A percentile compares a stretch with the other conserved stretches of the same genome.
Conservation (phyloP, 2,888 invertebrate species). For the Agriopis marginaria region DNA sequence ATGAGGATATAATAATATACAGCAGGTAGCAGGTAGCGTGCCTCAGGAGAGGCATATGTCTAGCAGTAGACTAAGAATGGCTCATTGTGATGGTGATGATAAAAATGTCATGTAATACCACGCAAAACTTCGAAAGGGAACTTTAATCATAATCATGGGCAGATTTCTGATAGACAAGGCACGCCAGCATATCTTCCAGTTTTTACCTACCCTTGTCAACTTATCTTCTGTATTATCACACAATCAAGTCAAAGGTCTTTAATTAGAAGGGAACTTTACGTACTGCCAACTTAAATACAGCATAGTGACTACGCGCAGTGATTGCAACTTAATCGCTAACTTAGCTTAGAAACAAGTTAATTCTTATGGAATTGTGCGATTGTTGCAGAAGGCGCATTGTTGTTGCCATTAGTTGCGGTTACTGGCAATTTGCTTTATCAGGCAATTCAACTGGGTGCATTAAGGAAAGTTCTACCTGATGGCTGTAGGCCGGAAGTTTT, state of each 20-base stretch:
- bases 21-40: no score
- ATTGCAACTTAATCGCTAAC: constrained; percentile 79
- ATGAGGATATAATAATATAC: no score
- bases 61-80: no score
- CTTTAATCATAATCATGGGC: no score
- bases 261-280: neutral
- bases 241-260: neutral
- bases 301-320: constrained; percentile 56
- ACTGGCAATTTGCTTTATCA: constrained; percentile 55
- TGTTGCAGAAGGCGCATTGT: constrained; percentile 47
- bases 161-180: no score
- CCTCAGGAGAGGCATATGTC: no score
- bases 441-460: constrained; percentile 50
- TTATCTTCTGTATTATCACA: no score
- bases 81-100: no score
- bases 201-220: no score
- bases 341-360: constrained; percentile 68
- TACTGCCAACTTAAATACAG: constrained; percentile 12
- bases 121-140: no score
- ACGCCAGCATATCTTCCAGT: no score
- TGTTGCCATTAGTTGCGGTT: constrained; percentile 50
- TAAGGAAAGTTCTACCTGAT: constrained; percentile 45
- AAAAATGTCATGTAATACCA: no score
- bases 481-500: constrained; percentile 16
- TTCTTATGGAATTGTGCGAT: constrained; percentile 63